Percentiles rank a stretch among this genome's conserved stretches.
Conservation (phyloP, 2,113 vertebrate species). For the Rhagologus leucostigma region DNA sequence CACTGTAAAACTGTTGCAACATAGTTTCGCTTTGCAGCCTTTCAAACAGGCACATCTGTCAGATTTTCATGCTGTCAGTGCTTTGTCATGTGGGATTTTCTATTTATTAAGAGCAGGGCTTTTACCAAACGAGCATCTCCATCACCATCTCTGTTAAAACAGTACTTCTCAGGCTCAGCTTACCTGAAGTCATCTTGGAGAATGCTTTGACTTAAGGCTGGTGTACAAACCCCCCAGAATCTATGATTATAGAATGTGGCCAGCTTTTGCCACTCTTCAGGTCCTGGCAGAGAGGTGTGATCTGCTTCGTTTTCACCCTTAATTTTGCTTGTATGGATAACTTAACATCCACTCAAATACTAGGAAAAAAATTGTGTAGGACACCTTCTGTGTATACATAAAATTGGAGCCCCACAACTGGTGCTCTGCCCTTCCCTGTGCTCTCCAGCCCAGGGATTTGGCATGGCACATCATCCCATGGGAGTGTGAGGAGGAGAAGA, state of each 20-base stretch:
- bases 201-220: not conserved
- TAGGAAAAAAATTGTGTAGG: not conserved
- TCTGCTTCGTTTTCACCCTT: not conserved
- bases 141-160: not conserved
- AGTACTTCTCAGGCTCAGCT: not conserved
- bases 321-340: not conserved
- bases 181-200: not conserved
- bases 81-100: not conserved
- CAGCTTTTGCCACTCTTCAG: not conserved
- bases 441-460: not conserved
- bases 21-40: not conserved
- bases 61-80: not conserved
- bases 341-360: not conserved
- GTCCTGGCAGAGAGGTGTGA: not conserved
- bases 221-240: not conserved
- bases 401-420: not conserved
- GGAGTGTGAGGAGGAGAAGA: not conserved
- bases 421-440: not conserved
- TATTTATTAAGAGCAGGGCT: not conserved
- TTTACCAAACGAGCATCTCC: not conserved
- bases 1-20: not conserved
- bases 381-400: not conserved
- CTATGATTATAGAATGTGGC: not conserved
- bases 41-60: not conserved
- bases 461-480: not conserved